A percentile compares a stretch with the other conserved stretches of the same genome.
Conservation (phyloP, 2,888 invertebrate species). For the Liopterus haemorrhoidalis region DNA sequence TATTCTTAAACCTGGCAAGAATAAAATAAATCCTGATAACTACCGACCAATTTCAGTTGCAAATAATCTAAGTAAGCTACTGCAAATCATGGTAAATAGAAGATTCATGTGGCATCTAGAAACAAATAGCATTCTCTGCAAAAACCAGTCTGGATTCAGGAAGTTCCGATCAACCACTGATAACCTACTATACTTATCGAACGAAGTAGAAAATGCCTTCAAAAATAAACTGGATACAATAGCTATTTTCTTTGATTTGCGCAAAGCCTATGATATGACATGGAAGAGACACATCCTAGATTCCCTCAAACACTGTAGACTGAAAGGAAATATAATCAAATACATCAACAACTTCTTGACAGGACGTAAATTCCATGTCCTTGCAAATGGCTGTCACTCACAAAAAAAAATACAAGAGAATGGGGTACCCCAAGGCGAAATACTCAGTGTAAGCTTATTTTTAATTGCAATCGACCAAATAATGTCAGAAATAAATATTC, state of each 20-base stretch:
- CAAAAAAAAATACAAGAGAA: slow-evolving; percentile 10
- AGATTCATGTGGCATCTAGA: slow-evolving; percentile 5
- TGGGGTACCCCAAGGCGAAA: slow-evolving; percentile 24
- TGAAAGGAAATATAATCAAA: not conserved
- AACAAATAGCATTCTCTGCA: not conserved
- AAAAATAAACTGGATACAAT: not conserved
- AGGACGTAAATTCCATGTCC: slow-evolving; percentile 1
- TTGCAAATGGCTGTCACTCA: not conserved
- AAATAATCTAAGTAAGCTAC: not conserved
- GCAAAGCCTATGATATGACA: slow-evolving; percentile 10
- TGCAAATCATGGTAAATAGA: slow-evolving; percentile 12
- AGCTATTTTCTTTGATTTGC: slow-evolving; percentile 9
- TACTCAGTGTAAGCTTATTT: slow-evolving; percentile 23
- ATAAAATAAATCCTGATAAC: not conserved
- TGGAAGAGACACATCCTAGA: slow-evolving; percentile 4
- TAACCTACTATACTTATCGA: not conserved
- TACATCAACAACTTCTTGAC: slow-evolving; percentile 4
- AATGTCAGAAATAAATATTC: not conserved
- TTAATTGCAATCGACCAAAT: slow-evolving; percentile 24
- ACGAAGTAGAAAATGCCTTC: not conserved
- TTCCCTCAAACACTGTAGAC: not conserved
- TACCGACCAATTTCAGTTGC: slow-evolving; percentile 14
- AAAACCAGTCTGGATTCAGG: not conserved
- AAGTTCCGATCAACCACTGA: not conserved
- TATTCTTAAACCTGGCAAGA: slow-evolving; percentile 1